Base-by-base conservation (phyloP, 2,888 invertebrate genomes). In the Euphydryas editha region DNA sequence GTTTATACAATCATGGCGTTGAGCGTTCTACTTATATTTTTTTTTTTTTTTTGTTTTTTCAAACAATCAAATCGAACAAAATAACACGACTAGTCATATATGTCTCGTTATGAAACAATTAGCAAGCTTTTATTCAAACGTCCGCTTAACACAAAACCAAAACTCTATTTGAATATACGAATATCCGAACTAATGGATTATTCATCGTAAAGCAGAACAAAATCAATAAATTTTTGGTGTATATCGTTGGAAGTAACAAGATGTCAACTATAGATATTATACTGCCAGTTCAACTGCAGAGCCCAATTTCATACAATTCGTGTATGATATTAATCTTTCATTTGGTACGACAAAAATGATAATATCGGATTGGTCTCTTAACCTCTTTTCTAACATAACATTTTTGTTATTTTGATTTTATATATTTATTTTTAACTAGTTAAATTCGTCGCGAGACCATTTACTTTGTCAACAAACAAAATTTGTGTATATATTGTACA, bases 181-280 rank as follows among this genome's bases (percentile, higher is more conserved):
- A 62, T 46, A 67, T 65, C 62, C 39, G 39, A 61, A 63, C 70
- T 74, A 72, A 76, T 76, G 72, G 71, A 73, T 76, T 76, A 76
- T 77, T 77, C 75, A 76, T 74, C 44, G 67, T 65, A 59, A 68
- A 61, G 58, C 68, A 71, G 72, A 74, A 73, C 68, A 69, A 73
- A 77, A 75, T 76, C 76, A 73, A 76, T 78, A 73, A 72, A 70
- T 76, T 76, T 76, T 73, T 71, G 72, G 69, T 65, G 69, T 76
- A 72, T 76, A 75, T 61, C 62, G 71, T 72, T 49, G 61, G 61
- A 61, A 65, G 51, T 17, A 46, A 17, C 65, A 51, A 65, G 65
- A 68, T 68, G 51, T 64, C 57, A 59, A 56, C 55, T 54, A 58
- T 57, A 65, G 64, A 64, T 68, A 64, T 68, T 47, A 46, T 56